Base-by-base conservation (phyloP, 2,888 invertebrate species). In the Erpobdella octoculata region DNA sequence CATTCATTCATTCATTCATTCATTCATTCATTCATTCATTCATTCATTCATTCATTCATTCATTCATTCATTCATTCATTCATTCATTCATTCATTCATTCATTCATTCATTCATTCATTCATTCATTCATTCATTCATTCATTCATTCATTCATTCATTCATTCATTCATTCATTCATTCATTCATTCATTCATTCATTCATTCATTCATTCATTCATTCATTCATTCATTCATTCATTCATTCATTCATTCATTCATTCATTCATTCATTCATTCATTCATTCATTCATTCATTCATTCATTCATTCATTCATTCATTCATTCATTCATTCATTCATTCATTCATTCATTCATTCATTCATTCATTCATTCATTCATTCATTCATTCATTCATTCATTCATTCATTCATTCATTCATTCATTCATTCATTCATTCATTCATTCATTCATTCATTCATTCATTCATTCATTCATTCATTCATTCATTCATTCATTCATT, bases 181-280 rank as follows among this genome's bases (percentile, higher is more conserved):
- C 46, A n/a, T 41, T n/a, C 46, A n/a, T 41, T n/a, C n/a, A n/a
- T 41, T n/a, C 46, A n/a, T 41, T n/a, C 46, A n/a, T 41, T n/a
- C 46, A 41, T 41, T n/a, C 46, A 41, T 41, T n/a, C 46, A 41
- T 41, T n/a, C n/a, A 15, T 41, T n/a, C 46, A 41, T 41, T n/a
- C 46, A 41, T 41, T n/a, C 46, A 41, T 41, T n/a, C 46, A 41
- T 41, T n/a, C n/a, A 15, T 41, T n/a, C 46, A 41, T 41, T n/a
- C 46, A 41, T 41, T n/a, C 46, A 41, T 41, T n/a, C 46, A 41
- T 41, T n/a, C 46, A 41, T 41, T n/a, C 46, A 41, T 41, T n/a
- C 46, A 41, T 41, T n/a, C 46, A 41, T 41, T n/a, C 46, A 41
- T 41, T n/a, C 46, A 41, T 41, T n/a, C 46, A 41, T 41, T n/a